Percentiles rank a stretch among this genome's conserved stretches.
Conservation (phyloP, 2,113 vertebrate species). For the Emydura subglobosa region DNA sequence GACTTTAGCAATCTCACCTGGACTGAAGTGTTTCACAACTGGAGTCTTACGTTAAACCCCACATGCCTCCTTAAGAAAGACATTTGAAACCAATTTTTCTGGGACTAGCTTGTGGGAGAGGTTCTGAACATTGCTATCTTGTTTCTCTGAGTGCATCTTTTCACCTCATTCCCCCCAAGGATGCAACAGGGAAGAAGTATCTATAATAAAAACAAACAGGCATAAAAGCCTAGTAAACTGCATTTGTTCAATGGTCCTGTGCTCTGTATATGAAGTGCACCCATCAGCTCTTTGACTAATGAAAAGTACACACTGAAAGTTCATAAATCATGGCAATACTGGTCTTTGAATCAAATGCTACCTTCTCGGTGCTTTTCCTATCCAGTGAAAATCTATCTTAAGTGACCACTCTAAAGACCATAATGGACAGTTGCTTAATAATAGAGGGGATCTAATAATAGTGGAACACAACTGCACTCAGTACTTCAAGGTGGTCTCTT, state of each 20-base stretch:
- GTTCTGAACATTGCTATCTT: not conserved
- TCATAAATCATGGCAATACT: not conserved
- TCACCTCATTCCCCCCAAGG: not conserved
- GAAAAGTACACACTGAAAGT: not conserved
- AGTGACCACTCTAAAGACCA: not conserved
- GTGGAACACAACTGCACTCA: not conserved
- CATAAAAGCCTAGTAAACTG: not conserved
- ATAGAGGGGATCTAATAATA: not conserved
- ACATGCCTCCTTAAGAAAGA: not conserved
- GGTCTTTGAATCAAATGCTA: not conserved
- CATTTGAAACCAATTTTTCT: not conserved
- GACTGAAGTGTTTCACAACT: not conserved
- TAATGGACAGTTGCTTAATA: not conserved
- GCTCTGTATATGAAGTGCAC: accelerated
- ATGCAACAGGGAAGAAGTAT: not conserved
- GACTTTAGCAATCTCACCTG: not conserved
- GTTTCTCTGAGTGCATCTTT: not conserved
- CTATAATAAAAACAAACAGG: not conserved
- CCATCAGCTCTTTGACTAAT: not conserved
- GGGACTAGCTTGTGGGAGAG: not conserved
- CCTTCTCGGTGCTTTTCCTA: not conserved
- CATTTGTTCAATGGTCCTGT: not conserved
- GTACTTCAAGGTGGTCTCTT: not conserved
- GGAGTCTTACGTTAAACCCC: not conserved
- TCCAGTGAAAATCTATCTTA: not conserved